Conservation (phyloP, 2,888 invertebrate genomes). For the Xylocampa areola region DNA sequence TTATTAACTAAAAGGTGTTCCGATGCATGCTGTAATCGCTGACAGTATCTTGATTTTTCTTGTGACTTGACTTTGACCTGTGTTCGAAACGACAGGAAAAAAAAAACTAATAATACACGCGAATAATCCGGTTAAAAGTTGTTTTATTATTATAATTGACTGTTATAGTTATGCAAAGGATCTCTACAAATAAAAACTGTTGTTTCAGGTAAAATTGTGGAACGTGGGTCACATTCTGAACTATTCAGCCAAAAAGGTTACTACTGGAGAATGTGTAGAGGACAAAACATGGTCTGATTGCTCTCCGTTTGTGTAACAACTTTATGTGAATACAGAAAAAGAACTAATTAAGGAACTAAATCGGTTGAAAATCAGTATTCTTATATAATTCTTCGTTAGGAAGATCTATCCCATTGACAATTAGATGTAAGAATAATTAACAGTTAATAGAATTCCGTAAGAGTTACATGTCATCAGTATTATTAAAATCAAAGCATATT, state of each 20-base stretch:
- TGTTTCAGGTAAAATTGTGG: constrained; percentile 91
- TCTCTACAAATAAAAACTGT: background rate
- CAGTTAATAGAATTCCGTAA: background rate
- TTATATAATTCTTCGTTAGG: background rate
- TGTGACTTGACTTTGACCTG: no score
- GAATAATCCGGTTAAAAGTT: no score
- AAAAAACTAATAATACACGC: no score
- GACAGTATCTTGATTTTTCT: no score
- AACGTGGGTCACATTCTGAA: constrained; percentile 93
- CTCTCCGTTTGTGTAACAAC: background rate
- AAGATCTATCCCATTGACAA: constrained; percentile 17
- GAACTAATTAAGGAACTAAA: no score
- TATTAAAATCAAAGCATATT: constrained; percentile 2
- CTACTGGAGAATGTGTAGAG: constrained; percentile 91
- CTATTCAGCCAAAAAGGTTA: constrained; percentile 91
- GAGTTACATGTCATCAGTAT: constrained; percentile 26
- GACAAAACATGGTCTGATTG: constrained; percentile 66
- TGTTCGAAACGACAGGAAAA: no score
- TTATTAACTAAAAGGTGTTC: no score
- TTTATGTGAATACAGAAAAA: background rate
- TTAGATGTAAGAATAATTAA: constrained; percentile 16
- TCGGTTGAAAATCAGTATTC: constrained; percentile 11
- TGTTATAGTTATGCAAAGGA: background rate
- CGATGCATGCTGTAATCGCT: no score
- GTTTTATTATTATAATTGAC: no score